Conservation (phyloP, 2,797 vertebrate species). For the Darevskia nairensis region DNA sequence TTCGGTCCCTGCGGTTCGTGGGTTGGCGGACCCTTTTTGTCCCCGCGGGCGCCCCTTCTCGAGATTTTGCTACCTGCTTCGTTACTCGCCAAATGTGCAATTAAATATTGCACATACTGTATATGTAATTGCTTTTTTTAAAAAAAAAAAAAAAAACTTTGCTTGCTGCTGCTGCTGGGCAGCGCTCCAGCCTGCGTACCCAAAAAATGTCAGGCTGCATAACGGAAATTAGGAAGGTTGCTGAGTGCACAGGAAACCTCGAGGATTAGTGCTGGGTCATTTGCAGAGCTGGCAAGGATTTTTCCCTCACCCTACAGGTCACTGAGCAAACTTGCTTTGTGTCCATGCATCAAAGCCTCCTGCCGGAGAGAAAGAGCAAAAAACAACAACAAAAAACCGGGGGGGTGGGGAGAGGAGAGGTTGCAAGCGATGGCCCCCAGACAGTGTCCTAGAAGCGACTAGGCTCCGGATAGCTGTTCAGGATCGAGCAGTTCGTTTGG, state of each 20-base stretch:
- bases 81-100: slow-evolving; percentile 20
- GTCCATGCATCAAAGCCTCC: slow-evolving; percentile 44
- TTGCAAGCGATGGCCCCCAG: slow-evolving; percentile 30
- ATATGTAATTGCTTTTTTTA: too few relatives aligned
- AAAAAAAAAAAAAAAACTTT: not conserved
- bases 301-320: slow-evolving; percentile 50
- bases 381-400: not conserved
- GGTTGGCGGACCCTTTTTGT: not conserved
- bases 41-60: not conserved
- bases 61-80: slow-evolving; percentile 39
- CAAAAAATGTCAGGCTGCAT: slow-evolving; percentile 24
- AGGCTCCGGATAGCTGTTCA: slow-evolving; percentile 40
- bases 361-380: slow-evolving; percentile 31
- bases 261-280: slow-evolving; percentile 61
- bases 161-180: not conserved
- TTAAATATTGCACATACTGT: too few relatives aligned
- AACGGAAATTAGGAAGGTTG: slow-evolving; percentile 44
- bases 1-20: not conserved
- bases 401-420: not conserved
- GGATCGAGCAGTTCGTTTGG: slow-evolving; percentile 39
- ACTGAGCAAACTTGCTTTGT: slow-evolving; percentile 67
- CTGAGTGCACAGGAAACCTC: slow-evolving; percentile 41
- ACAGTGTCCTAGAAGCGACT: not conserved
- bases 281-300: slow-evolving; percentile 54
- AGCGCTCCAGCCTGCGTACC: slow-evolving; percentile 9